phyloP scores from a whole-genome alignment of 2,888 invertebrate genomes.

The Aradus depressus region DNA sequence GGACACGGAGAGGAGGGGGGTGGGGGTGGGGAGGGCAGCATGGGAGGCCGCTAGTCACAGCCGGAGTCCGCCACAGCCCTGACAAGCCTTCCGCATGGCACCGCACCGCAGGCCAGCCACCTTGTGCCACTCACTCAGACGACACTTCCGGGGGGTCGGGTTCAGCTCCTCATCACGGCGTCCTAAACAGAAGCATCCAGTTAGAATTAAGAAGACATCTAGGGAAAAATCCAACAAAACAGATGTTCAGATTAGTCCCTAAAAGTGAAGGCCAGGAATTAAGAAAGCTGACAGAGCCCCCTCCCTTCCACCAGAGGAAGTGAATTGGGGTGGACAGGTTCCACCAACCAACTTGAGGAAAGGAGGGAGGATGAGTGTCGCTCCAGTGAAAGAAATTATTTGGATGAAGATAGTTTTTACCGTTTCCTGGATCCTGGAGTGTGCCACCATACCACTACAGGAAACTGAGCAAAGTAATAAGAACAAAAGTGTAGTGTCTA shows the following conservation, averaged over 20 bases:
- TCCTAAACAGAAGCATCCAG: neutral
- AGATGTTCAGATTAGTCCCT: neutral
- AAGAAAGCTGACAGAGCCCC: no score
- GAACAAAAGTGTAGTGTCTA: no score
- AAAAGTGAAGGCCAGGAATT: no score
- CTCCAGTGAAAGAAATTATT: no score
- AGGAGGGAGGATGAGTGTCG: no score
- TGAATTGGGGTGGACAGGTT: no score
- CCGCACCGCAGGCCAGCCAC: slow-evolving; percentile 14
- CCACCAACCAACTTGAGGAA: no score
- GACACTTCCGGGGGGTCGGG: slow-evolving; percentile 21
- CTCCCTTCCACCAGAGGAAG: no score
- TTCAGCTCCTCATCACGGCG: slow-evolving; percentile 13
- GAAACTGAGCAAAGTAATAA: no score
- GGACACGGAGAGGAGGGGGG: slow-evolving; percentile 12
- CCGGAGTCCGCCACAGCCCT: slow-evolving; percentile 12
- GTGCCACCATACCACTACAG: no score
- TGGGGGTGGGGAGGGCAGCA: slow-evolving; percentile 5
- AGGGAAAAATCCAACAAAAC: neutral
- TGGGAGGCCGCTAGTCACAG: slow-evolving; percentile 16
- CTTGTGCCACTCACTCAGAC: slow-evolving; percentile 20
- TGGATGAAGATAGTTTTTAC: no score
- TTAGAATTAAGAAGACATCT: neutral
- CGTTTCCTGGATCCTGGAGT: no score
- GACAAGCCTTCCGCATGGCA: slow-evolving; percentile 17